Base-by-base conservation (phyloP, 2,113 vertebrate genomes). In the Zingel zingel region DNA sequence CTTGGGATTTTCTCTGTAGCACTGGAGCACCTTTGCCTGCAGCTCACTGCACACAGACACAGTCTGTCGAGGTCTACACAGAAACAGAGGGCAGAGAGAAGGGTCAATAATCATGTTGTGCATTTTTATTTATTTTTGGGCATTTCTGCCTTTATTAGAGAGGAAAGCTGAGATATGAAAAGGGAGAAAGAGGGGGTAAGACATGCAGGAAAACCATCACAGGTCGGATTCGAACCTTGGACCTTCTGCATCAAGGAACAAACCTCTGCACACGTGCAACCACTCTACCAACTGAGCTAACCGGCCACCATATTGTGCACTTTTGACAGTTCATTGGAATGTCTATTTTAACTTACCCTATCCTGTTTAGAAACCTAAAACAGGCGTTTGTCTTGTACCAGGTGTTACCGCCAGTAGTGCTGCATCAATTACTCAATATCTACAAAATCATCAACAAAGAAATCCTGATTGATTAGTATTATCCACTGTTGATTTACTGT, bases 11-110 rank as follows among this genome's bases (percentile, higher is more conserved):
- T 96, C 94, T 36, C 84, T 92, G 95, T 98, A 99, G 94, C 98
- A 99, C 77, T 92, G 94, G 59, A 99, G 92, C 88, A 99, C 97
- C 88, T 96, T 93, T 76, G 94, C 92, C 93, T 99, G 97, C 74
- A 99, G 94, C 51, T 94, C 93, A 14, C 90, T 69, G 86, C 98
- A 99, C 77, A 98, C 66, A n/a, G 96, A 94, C 50, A 91, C 91
- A 6, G 92, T 91, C 61, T 87, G 94, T 65, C 92, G 94, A 72
- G 90, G 93, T 88, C 97, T 98, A 68, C 1, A 77, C 50, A 75
- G 59, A 74, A 65, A 89, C 48, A 84, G 10, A 86, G 66, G 30
- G 51, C 3, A 16, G 53, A 74, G 18, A 72, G 48, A 56, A 63
- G 67, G 54, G 57, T 70, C 65, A 43, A 27, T 68, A 45, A 36